Base-by-base conservation (phyloP, 2,888 invertebrate species). In the Venusia cambrica region DNA sequence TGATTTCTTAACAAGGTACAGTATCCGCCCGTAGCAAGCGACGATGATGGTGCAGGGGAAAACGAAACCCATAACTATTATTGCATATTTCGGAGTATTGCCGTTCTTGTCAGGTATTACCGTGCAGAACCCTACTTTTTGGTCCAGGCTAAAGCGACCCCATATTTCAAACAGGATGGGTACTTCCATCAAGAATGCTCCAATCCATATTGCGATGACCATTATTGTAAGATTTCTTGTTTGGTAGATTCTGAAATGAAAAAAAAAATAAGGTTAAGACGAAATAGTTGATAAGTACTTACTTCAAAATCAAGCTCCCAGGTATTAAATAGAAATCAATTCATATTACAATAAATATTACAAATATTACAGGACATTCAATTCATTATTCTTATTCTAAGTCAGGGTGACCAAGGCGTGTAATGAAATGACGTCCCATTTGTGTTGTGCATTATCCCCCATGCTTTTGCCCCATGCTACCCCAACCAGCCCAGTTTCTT, bases 111-210 rank as follows among this genome's bases (percentile, higher is more conserved):
- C 46, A 3, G 12, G 7, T 5, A 46, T 32, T 0, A 49, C 19
- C 5, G 48, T 44, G 13, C 48, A 49, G 10, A 32, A 29, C 2
- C 38, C 32, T 4, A 29, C 13, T 0, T 17, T 14, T 5, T 38
- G 27, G 10, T 49, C 38, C 6, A 49, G 14, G 19, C 46, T 41
- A 16, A 44, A 36, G 0, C 34, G 40, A 2, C 48, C 48, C 43
- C 40, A 44, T 15, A 38, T 4, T 16, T 39, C 46, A 2, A 37
- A 25, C 4, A 29, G 7, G 10, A 21, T 21, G 4, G 46, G 43
- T 1, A 29, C 3, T 1, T 32, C 0, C 26, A 44, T 34, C 1
- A 8, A 15, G 1, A 43, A 18, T n/a, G 34, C 24, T 2, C 22
- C 34, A 4, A 37, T 10, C 48, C 48, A 49, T 14, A 49, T 37